Percentiles rank a stretch among this genome's conserved stretches.
phyloP scores from a whole-genome alignment of 2,797 vertebrate genomes.

The Buphagus erythrorhynchus region DNA sequence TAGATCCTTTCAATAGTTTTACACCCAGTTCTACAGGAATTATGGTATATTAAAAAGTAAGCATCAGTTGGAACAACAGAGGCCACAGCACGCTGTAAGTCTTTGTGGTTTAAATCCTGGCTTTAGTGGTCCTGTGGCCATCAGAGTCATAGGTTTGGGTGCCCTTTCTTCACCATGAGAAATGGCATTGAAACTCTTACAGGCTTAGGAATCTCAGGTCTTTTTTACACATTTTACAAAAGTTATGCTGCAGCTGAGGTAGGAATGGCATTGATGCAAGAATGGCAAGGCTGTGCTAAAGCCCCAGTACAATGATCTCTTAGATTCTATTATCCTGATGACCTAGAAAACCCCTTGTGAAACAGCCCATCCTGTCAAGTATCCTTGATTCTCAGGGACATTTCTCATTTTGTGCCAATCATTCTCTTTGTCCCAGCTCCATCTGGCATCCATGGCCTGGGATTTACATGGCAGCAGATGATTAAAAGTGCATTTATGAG shows the following conservation, averaged over 20 bases:
- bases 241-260: neutral
- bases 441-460: neutral
- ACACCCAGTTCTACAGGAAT: neutral
- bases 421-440: neutral
- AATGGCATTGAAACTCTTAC: neutral
- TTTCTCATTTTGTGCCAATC: neutral
- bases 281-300: neutral
- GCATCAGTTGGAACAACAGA: neutral
- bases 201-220: neutral
- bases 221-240: neutral
- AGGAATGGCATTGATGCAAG: neutral
- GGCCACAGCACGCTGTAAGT: neutral
- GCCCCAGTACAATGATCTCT: neutral
- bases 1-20: neutral
- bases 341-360: neutral
- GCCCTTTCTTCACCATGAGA: neutral
- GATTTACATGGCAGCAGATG: slow-evolving; percentile 8
- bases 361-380: neutral
- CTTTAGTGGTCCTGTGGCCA: neutral
- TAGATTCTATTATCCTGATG: neutral
- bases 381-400: neutral
- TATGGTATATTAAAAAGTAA: fast-evolving
- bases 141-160: neutral
- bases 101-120: neutral
- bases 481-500: neutral